phyloP scores from a whole-genome alignment of 2,113 vertebrate species.

The Lasiurus cinereus region DNA sequence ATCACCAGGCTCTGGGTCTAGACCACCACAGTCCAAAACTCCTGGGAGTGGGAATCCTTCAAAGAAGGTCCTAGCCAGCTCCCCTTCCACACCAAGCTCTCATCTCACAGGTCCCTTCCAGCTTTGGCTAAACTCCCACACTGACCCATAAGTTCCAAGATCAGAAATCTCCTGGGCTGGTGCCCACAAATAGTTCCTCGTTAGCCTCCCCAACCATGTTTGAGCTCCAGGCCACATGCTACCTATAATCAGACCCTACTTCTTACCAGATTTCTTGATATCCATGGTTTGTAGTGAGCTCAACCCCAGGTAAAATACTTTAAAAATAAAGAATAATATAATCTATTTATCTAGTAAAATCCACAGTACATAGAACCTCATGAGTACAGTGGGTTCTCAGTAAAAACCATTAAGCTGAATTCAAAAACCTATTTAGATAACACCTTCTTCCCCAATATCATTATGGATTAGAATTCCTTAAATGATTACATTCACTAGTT shows the following conservation, averaged over 20 bases:
- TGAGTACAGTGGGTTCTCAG: not conserved
- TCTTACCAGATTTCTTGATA: not conserved
- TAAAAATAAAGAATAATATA: not conserved
- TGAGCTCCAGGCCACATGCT: not conserved
- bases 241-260: not conserved
- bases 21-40: not conserved
- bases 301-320: not conserved
- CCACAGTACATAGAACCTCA: not conserved
- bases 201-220: not conserved
- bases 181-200: not conserved
- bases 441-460: conserved; percentile 4
- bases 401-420: conserved; percentile 19
- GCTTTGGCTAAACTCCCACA: not conserved
- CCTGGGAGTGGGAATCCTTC: not conserved
- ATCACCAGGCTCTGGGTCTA: not conserved
- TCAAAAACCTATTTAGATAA: not conserved
- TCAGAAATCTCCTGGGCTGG: not conserved
- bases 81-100: not conserved
- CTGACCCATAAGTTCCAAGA: not conserved
- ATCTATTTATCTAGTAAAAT: conserved; percentile 27
- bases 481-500: not conserved
- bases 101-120: not conserved
- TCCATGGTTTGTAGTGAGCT: not conserved
- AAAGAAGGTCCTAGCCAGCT: not conserved
- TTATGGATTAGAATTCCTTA: conserved; percentile 17